Evolutionary conservation across 2,888 invertebrate genomes (phyloP).

Genomic region (Nasonia oneida): DNA sequence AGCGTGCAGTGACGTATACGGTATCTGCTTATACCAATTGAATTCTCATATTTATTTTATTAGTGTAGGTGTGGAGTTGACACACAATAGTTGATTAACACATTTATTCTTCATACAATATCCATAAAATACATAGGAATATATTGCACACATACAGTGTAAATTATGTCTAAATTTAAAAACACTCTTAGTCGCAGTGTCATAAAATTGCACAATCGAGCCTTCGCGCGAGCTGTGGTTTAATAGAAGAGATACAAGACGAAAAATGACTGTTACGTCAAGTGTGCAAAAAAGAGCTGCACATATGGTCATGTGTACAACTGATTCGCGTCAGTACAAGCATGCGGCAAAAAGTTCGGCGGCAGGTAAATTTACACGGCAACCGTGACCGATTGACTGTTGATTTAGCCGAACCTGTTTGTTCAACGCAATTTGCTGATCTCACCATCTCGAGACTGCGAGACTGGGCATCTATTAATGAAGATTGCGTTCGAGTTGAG

Average conservation of each 20-base stretch:
- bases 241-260: constrained; percentile 35
- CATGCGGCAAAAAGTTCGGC: constrained; percentile 46
- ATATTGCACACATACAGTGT: not conserved
- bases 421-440: constrained; percentile 51
- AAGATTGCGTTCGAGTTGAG: not conserved
- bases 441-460: constrained; percentile 53
- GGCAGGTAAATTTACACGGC: constrained; percentile 55
- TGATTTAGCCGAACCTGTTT: constrained; percentile 60
- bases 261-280: constrained; percentile 36
- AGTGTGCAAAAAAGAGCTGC: constrained; percentile 6
- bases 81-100: too few relatives aligned
- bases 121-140: not conserved
- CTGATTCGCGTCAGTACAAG: constrained; percentile 11
- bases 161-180: not conserved
- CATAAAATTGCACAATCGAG: constrained; percentile 20
- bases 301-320: not conserved
- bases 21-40: not conserved
- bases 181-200: not conserved
- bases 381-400: constrained; percentile 57
- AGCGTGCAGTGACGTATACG: too few relatives aligned
- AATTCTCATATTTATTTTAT: not conserved
- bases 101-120: too few relatives aligned
- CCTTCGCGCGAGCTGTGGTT: not conserved
- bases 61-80: not conserved
- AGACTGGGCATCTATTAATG: constrained; percentile 49